A percentile compares a stretch with the other conserved stretches of the same genome.
Conservation (phyloP, 2,888 invertebrate species). For the Oscheius sp. region DNA sequence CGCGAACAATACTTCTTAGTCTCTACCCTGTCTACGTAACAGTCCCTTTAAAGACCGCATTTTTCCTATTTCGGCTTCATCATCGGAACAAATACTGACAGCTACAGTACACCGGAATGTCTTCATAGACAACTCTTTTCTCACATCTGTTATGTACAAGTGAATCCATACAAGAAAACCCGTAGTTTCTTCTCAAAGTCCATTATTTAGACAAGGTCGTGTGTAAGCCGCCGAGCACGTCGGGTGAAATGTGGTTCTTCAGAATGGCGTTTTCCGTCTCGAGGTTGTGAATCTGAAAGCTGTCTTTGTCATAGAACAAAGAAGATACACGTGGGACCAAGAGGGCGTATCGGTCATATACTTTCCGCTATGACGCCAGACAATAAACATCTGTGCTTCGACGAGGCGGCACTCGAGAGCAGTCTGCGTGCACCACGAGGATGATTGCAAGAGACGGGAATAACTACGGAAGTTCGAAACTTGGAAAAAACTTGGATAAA, state of each 20-base stretch:
- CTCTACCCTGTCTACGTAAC: slow-evolving; percentile 22
- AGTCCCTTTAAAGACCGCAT: slow-evolving; percentile 25
- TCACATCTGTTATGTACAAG: slow-evolving; percentile 23
- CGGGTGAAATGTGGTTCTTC: slow-evolving; percentile 87
- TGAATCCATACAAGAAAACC: slow-evolving; percentile 10
- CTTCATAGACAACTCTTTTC: slow-evolving; percentile 4
- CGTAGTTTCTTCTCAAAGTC: not conserved
- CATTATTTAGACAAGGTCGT: slow-evolving; percentile 77
- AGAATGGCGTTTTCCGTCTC: slow-evolving; percentile 90
- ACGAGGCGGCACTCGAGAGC: not conserved
- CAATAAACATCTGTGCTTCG: not conserved
- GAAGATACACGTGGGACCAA: not conserved
- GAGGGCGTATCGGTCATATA: not conserved
- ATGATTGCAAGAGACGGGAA: not conserved
- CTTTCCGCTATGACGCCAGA: slow-evolving; percentile 12
- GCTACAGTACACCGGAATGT: not conserved
- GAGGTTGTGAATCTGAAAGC: slow-evolving; percentile 78
- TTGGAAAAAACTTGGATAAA: not conserved
- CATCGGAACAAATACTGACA: not conserved
- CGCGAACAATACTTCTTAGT: not conserved
- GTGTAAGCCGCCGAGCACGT: slow-evolving; percentile 79
- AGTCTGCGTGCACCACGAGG: not conserved
- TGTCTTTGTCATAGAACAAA: not conserved
- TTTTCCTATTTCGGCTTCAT: not conserved
- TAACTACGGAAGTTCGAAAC: not conserved